Evolutionary conservation across 2,888 invertebrate species (phyloP).

Genomic region (Cylindroiulus punctatus): DNA sequence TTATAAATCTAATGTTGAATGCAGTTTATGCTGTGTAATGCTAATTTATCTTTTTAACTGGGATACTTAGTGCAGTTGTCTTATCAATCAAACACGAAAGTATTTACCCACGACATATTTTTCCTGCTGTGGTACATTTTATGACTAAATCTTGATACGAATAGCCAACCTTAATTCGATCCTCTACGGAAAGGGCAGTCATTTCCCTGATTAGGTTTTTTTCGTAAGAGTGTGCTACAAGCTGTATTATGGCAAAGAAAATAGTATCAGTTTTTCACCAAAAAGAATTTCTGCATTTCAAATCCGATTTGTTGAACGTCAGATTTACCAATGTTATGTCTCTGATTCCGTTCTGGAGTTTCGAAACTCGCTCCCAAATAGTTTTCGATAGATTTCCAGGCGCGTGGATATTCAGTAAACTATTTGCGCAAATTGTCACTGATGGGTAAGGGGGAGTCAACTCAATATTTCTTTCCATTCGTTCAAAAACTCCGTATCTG

Average conservation of each 20-base stretch:
- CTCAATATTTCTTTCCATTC: not conserved
- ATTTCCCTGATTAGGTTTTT: not conserved
- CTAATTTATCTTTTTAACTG: no score
- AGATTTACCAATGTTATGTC: not conserved
- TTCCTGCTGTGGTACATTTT: not conserved
- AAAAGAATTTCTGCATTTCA: not conserved
- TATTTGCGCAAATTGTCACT: constrained; percentile 37
- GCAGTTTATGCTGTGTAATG: no score
- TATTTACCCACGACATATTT: not conserved
- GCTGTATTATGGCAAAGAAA: not conserved
- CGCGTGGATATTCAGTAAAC: constrained; percentile 22
- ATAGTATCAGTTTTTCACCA: not conserved
- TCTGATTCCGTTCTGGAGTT: not conserved
- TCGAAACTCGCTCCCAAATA: not conserved
- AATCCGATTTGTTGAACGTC: not conserved
- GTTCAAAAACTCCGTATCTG: constrained; percentile 28
- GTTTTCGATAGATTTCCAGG: constrained; percentile 8
- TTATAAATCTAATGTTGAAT: no score
- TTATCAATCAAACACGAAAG: no score
- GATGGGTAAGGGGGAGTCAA: constrained; percentile 4
- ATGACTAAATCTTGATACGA: constrained; percentile 3
- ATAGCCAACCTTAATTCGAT: constrained; percentile 22
- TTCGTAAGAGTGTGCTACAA: not conserved
- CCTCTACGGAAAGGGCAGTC: not conserved
- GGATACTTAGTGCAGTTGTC: no score